Evolutionary conservation across 2,888 invertebrate genomes (phyloP).

Genomic region (Eucera pruinosa): DNA sequence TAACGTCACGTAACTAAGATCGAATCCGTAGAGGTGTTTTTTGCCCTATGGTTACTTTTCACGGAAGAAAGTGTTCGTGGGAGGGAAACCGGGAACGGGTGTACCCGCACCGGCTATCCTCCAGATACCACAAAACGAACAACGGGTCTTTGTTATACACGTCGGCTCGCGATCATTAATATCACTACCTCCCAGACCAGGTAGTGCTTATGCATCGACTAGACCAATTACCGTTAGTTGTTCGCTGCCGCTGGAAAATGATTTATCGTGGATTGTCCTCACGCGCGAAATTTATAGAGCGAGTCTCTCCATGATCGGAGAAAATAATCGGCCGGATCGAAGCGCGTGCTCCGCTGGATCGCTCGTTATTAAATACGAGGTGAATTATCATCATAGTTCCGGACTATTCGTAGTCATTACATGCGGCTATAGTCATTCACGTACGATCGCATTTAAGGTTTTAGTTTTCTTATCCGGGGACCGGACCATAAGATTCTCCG

Average conservation of each 20-base stretch:
- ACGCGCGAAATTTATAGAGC: slow-evolving; percentile 65
- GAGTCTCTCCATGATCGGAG: slow-evolving; percentile 24
- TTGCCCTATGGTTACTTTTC: slow-evolving; percentile 32
- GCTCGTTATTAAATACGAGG: slow-evolving; percentile 23
- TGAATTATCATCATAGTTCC: slow-evolving; percentile 3
- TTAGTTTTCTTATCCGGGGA: too few relatives aligned
- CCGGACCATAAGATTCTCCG: too few relatives aligned
- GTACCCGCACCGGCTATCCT: slow-evolving; percentile 23
- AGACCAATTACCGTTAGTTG: slow-evolving; percentile 71
- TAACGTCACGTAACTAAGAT: slow-evolving; percentile 44
- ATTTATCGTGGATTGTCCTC: slow-evolving; percentile 65
- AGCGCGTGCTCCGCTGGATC: slow-evolving; percentile 7
- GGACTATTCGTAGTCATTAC: background rate
- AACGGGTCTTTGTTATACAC: slow-evolving; percentile 54
- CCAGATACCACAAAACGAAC: slow-evolving; percentile 53
- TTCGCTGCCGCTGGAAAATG: slow-evolving; percentile 66
- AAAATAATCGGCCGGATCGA: slow-evolving; percentile 47
- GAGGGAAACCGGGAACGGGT: slow-evolving; percentile 46
- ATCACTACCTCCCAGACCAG: slow-evolving; percentile 50
- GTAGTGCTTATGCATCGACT: slow-evolving; percentile 64
- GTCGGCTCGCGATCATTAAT: slow-evolving; percentile 63
- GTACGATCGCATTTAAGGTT: too few relatives aligned
- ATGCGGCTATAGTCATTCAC: background rate
- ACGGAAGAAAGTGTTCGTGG: slow-evolving; percentile 62
- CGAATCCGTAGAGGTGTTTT: slow-evolving; percentile 5